phyloP scores from a whole-genome alignment of 2,797 vertebrate species.

The Tapirus indicus region DNA sequence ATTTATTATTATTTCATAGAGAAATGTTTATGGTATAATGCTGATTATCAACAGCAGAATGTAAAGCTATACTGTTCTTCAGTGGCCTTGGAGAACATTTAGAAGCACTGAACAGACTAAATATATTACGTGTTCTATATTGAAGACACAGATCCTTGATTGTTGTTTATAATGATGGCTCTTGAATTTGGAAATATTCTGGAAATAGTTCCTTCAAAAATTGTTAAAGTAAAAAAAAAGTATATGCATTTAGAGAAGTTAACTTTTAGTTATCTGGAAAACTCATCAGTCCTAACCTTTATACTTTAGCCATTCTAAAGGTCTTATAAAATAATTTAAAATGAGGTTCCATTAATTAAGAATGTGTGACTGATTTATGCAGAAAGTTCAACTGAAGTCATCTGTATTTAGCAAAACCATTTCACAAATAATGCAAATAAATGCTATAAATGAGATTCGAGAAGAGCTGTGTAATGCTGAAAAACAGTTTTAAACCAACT shows the following conservation, averaged over 20 bases:
- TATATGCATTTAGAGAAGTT: not conserved
- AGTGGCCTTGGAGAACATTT: not conserved
- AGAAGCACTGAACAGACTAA: not conserved
- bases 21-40: not conserved
- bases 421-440: not conserved
- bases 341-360: not conserved
- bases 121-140: not conserved
- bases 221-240: not conserved
- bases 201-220: not conserved
- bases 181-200: conserved; percentile 22
- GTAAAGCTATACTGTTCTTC: not conserved
- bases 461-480: not conserved
- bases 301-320: not conserved
- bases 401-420: not conserved
- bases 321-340: not conserved
- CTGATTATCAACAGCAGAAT: not conserved
- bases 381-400: not conserved
- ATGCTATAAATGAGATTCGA: not conserved
- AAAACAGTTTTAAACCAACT: not conserved
- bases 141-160: not conserved
- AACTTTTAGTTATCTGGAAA: conserved; percentile 11
- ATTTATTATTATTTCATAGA: conserved; percentile 2
- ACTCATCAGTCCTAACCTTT: not conserved
- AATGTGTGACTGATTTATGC: conserved; percentile 12
- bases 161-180: not conserved